Evolutionary conservation across 2,888 invertebrate species (phyloP), one percentile per base, ranked within the genome.

Genomic region (Trypoxylon attenuatum): DNA sequence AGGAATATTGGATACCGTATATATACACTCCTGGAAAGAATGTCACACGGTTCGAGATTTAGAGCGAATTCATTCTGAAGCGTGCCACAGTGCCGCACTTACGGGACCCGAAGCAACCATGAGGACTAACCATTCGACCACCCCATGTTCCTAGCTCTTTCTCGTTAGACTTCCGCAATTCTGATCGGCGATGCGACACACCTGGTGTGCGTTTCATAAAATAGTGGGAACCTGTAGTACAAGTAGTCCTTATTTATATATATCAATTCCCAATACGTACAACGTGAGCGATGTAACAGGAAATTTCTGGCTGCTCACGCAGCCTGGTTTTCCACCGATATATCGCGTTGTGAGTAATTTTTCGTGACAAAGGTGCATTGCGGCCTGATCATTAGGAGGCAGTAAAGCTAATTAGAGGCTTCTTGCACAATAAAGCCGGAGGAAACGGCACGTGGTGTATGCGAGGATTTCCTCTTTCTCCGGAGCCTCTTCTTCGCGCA

Each of bases 221-320:
- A 57, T 58, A 46, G 46, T 54, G 43, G 45, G 13, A 51, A 51
- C 65, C 47, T 47, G 58, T 54, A 66, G 54, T 42, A 22, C 38
- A 41, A 50, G 58, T 54, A 50, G 65, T 64, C 54, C 27, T 38
- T n/a, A n/a, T n/a, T n/a, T n/a, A n/a, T n/a, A n/a, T n/a, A n/a
- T n/a, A n/a, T n/a, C n/a, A n/a, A n/a, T n/a, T n/a, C n/a, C n/a
- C n/a, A n/a, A n/a, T n/a, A n/a, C n/a, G n/a, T n/a, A n/a, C n/a
- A n/a, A n/a, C n/a, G n/a, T n/a, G n/a, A n/a, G n/a, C n/a, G n/a
- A n/a, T n/a, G n/a, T n/a, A n/a, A n/a, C n/a, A n/a, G n/a, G n/a
- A n/a, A n/a, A n/a, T n/a, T n/a, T n/a, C n/a, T n/a, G n/a, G n/a
- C n/a, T n/a, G n/a, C n/a, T n/a, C n/a, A n/a, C n/a, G n/a, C n/a